phyloP scores from a whole-genome alignment of 2,888 invertebrate species.

The Fragum fragum region DNA sequence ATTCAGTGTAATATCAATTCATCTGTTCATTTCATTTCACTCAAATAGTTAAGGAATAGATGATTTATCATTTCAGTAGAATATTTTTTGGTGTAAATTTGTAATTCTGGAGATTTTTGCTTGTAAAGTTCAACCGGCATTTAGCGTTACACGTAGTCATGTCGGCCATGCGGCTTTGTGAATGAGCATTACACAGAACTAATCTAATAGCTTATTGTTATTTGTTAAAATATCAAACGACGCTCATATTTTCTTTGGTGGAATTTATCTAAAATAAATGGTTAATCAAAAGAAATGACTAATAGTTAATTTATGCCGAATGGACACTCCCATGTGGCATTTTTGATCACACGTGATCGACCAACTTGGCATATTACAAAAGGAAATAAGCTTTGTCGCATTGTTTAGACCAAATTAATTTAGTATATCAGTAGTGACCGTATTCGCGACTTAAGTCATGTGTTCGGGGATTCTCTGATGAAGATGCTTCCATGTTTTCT shows the following conservation, averaged over 20 bases:
- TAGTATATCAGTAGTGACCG: too few relatives aligned
- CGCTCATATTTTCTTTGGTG: too few relatives aligned
- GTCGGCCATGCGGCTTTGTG: background rate
- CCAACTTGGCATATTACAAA: background rate
- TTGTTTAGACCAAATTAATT: too few relatives aligned
- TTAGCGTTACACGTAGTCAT: slow-evolving; percentile 38
- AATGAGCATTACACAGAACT: too few relatives aligned
- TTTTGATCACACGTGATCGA: slow-evolving; percentile 1
- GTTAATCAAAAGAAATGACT: background rate
- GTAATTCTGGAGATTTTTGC: too few relatives aligned
- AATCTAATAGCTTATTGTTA: too few relatives aligned
- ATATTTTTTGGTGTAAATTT: background rate
- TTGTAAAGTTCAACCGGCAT: background rate
- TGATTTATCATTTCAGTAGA: background rate
- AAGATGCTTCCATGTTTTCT: too few relatives aligned
- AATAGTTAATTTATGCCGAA: background rate
- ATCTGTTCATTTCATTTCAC: background rate
- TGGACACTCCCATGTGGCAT: background rate
- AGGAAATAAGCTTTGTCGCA: too few relatives aligned
- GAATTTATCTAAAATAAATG: too few relatives aligned
- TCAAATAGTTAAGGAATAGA: background rate
- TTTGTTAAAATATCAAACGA: too few relatives aligned
- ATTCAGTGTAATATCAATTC: slow-evolving; percentile 10
- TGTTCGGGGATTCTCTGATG: too few relatives aligned
- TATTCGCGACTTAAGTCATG: too few relatives aligned